Base-by-base conservation (phyloP, 2,797 vertebrate genomes). In the Valencia hispanica region DNA sequence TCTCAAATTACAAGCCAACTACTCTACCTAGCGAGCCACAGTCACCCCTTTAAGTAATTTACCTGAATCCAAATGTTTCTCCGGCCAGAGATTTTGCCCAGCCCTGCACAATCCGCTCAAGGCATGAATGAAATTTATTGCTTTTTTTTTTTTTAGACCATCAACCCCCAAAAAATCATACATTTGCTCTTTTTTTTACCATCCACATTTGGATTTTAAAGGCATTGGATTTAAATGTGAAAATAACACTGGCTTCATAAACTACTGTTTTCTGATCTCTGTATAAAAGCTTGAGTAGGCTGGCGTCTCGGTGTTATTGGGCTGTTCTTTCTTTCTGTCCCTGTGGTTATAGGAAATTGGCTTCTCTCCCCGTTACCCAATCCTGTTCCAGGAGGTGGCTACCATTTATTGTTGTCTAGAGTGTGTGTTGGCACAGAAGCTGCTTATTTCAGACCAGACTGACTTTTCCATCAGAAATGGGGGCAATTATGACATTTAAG, bases 381-480 rank as follows among this genome's bases (percentile, higher is more conserved):
- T 84, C 61, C 59, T 80, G 74, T 78, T 84, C 45, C 76, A 84
- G 34, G 41, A 75, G 77, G 53, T 50, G 45, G 81, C 68, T 75
- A 47, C 79, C 83, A 66, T 76, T 84, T 55, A 71, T 79, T 88
- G 78, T 84, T 80, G 74, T 82, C 77, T 78, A 34, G 72, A 77
- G 79, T 80, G 68, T 78, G 74, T 73, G 47, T 77, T 80, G 80
- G 66, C 55, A 73, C 63, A 74, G n/a, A 73, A 20, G 48, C 57
- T 79, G 72, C 36, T 73, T 80, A 50, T 65, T 32, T 73, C 68
- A 83, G 47, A 78, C 68, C 69, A 72, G 75, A 81, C 74, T 34
- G 66, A 86, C 84, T 74, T 89, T 87, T 86, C 68, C 77, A 86
- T 81, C 81, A 72, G 41, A 87, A 87, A 86, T 81, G 75, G 68